Conservation (phyloP, 2,113 vertebrate genomes). For the Marcusenius ussheri region DNA sequence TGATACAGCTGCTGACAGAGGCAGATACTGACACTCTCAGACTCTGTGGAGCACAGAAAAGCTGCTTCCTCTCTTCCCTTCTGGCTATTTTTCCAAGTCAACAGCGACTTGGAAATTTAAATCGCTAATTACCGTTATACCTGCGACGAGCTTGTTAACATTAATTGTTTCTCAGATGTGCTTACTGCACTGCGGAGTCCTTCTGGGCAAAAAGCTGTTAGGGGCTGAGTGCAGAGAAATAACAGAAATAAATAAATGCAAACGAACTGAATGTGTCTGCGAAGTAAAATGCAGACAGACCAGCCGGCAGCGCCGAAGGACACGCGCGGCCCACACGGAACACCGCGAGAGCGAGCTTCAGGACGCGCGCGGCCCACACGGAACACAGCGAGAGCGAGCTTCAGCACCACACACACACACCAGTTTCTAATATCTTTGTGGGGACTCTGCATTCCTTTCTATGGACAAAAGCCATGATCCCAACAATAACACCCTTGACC, state of each 20-base stretch:
- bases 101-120: not conserved
- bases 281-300: not conserved
- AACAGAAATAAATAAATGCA: not conserved
- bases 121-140: not conserved
- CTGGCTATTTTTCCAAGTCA: not conserved
- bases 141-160: not conserved
- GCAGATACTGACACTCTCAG: not conserved
- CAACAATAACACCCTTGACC: not conserved
- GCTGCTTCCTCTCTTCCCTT: not conserved
- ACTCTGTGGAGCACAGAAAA: not conserved
- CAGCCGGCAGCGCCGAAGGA: not conserved
- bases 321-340: not conserved
- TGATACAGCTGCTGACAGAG: not conserved
- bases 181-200: not conserved
- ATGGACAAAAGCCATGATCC: not conserved
- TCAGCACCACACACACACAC: not conserved
- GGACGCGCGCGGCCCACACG: too few species aligned
- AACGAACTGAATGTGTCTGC: not conserved
- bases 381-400: not conserved
- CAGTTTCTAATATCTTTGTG: not conserved
- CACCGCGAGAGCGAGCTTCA: not conserved
- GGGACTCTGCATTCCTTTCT: not conserved
- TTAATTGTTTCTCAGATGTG: not conserved
- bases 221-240: not conserved
- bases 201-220: not conserved